These are phyloP conservation scores for Serinus canaria DNA, from an alignment of 2,113 vertebrate species.

Conservation along the genomic window DNA sequence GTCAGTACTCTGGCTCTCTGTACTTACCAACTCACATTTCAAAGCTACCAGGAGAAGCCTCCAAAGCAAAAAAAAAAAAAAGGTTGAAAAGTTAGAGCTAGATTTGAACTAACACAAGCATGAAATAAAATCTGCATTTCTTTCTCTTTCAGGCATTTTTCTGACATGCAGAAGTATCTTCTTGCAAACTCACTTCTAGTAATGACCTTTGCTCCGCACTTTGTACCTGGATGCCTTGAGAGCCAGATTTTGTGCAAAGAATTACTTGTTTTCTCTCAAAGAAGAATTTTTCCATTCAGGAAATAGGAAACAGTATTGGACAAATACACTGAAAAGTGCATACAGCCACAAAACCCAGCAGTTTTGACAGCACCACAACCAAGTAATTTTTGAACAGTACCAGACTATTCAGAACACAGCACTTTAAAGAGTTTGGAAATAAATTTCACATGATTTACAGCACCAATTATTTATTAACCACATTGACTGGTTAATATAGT, in stretches of 20 bases:
- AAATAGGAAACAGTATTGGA: not conserved
- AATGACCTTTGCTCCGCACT: not conserved
- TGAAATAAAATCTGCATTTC: not conserved
- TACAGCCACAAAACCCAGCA: rapidly evolving
- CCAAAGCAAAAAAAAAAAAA: not conserved
- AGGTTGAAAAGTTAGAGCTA: not conserved
- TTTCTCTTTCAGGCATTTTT: not conserved
- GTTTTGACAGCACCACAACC: not conserved
- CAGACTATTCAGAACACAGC: not conserved
- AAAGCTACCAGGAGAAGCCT: not conserved
- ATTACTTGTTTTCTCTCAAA: not conserved
- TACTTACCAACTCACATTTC: not conserved
- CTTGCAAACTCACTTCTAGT: not conserved
- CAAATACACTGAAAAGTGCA: not conserved
- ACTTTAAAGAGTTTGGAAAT: not conserved
- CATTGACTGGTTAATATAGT: not conserved
- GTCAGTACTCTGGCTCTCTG: not conserved
- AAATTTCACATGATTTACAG: not conserved
- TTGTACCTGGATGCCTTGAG: not conserved
- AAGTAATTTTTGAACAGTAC: not conserved
- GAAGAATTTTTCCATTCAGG: not conserved
- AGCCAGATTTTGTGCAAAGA: not conserved
- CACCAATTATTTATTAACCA: not conserved
- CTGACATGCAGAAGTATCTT: not conserved
- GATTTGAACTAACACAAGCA: not conserved